phyloP scores from a whole-genome alignment of 92 coral and sea anemone species.

The Paramuricea clavata region DNA sequence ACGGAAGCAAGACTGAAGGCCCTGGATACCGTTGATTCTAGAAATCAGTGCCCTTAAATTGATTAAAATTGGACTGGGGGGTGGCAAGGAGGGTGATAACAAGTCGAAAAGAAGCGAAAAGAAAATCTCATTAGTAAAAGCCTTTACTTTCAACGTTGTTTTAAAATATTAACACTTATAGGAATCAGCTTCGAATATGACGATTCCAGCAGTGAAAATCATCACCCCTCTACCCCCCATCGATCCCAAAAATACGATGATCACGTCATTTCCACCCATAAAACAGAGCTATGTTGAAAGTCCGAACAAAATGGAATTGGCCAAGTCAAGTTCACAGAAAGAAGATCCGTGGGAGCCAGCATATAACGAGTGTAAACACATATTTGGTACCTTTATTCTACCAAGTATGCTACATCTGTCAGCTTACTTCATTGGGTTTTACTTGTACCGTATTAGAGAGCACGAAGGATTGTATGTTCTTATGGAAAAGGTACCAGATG shows the following conservation, averaged over 20 bases:
- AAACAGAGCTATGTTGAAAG: background rate
- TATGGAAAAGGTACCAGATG: constrained; percentile 81
- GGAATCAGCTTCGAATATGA: background rate
- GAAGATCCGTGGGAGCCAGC: constrained; percentile 81
- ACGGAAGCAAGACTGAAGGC: too few species aligned
- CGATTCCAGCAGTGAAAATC: background rate
- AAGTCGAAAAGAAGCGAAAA: too few species aligned
- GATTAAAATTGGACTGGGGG: too few species aligned
- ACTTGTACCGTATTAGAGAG: constrained; percentile 87
- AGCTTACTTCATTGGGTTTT: constrained; percentile 88
- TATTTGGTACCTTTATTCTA: constrained; percentile 87
- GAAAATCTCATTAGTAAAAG: too few species aligned
- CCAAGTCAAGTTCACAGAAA: constrained; percentile 39
- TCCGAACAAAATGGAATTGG: background rate
- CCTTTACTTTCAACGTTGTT: too few species aligned
- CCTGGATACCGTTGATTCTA: too few species aligned
- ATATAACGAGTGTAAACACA: constrained; percentile 86
- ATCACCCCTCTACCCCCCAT: background rate
- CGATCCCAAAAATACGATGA: background rate
- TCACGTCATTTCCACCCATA: background rate
- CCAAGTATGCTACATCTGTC: constrained; percentile 84
- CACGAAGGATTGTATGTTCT: constrained; percentile 91
- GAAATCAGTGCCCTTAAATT: too few species aligned
- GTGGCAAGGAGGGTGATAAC: too few species aligned
- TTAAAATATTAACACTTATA: background rate